These are phyloP conservation scores for Zingel zingel DNA, from an alignment of 2,113 vertebrate genomes.

Conservation along the genomic window DNA sequence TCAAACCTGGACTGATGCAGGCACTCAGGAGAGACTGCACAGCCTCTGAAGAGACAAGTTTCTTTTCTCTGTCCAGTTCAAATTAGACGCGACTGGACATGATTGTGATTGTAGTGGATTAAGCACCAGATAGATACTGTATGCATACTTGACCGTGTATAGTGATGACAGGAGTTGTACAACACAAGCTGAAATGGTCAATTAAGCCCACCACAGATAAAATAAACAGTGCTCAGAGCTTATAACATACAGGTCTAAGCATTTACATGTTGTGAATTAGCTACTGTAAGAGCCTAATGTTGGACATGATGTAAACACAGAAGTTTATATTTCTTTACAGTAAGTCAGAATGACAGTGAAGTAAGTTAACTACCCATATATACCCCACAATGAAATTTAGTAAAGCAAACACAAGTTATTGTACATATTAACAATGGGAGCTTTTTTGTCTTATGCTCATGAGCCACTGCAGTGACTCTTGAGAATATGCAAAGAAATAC, in stretches of 20 bases:
- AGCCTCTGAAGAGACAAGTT: slow-evolving; percentile 19
- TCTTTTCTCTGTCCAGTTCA: slow-evolving; percentile 27
- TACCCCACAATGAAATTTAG: slow-evolving; percentile 43
- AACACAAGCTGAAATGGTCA: slow-evolving; percentile 50
- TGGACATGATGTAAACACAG: slow-evolving; percentile 52
- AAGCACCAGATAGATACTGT: slow-evolving; percentile 43
- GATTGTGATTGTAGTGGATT: slow-evolving; percentile 42
- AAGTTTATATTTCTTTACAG: slow-evolving; percentile 24
- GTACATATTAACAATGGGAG: slow-evolving; percentile 83
- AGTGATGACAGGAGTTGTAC: slow-evolving; percentile 34
- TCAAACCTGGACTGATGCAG: slow-evolving; percentile 58
- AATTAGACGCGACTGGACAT: slow-evolving; percentile 42
- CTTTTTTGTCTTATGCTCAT: slow-evolving; percentile 56
- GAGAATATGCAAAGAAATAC: slow-evolving; percentile 59
- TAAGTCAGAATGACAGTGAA: slow-evolving; percentile 43
- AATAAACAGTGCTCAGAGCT: slow-evolving; percentile 55
- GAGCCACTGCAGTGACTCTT: slow-evolving; percentile 61
- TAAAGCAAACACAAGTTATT: slow-evolving; percentile 68
- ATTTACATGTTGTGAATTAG: slow-evolving; percentile 38
- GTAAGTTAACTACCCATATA: slow-evolving; percentile 43
- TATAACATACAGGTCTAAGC: slow-evolving; percentile 40
- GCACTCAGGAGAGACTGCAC: slow-evolving; percentile 52
- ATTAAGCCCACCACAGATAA: slow-evolving; percentile 41
- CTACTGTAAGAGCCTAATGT: slow-evolving; percentile 56
- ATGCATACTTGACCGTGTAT: slow-evolving; percentile 31